Base-by-base conservation (phyloP, 2,797 vertebrate genomes). In the Carduelis carduelis region DNA sequence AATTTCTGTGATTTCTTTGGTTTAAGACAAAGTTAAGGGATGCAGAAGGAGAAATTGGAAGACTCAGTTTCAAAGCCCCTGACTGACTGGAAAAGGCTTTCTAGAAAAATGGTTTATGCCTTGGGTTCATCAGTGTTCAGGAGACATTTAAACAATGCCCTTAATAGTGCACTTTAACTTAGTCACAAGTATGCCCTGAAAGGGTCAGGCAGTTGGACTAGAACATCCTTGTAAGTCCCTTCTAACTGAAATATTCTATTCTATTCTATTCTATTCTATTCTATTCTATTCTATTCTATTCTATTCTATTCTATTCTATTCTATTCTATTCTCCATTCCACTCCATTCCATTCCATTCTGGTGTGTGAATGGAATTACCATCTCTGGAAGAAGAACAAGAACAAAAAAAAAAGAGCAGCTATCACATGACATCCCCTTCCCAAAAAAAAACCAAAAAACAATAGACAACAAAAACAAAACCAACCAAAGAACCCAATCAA, bases 171-270 rank as follows among this genome's bases (percentile, higher is more conserved):
- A 3, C 6, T 72, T 80, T 26, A 59, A 14, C 30, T 46, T 59
- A 16, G 8, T 68, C 18, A 34, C 1, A 2, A 16, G 26, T 32
- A 43, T 35, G 23, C 4, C 13, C n/a, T 71, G n/a, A 63, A 68
- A 1, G 34, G 8, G 3, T n/a, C 44, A 83, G 11, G 6, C 14
- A n/a, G 22, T 21, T 30, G 28, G 17, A 57, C 14, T 24, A 32
- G 14, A 7, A 39, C 1, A 1, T 27, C 0, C 0, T 28, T 52
- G 6, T 18, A 64, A 47, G 14, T 43, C 4, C 8, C 12, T 56
- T 50, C 21, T 14, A 50, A 37, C 3, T 20, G 12, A 46, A 80
- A 52, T 56, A 37, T 32, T 57, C n/a, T 19, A 13, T 60, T 53
- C 34, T n/a, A 15, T n/a, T 43, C 32, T n/a, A 6, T 43, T 49